Percentiles rank a stretch among this genome's conserved stretches.
Evolutionary conservation across 1,140 invertebrate genomes (phyloP).

Genomic region (Papilio helenus): DNA sequence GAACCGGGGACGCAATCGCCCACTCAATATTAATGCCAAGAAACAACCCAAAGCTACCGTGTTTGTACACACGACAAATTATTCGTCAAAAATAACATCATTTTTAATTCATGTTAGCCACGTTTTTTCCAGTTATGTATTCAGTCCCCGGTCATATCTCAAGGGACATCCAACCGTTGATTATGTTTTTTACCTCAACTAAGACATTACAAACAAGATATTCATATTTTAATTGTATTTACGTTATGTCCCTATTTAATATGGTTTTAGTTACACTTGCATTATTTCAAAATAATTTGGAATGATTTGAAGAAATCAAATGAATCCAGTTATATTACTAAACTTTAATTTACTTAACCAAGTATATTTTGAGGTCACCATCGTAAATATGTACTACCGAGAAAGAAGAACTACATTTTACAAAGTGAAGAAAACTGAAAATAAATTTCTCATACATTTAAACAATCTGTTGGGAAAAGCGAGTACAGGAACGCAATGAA

Average conservation of each 20-base stretch:
- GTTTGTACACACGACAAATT: not conserved
- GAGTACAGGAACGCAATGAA: slow-evolving; percentile 19
- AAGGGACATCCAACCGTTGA: not conserved
- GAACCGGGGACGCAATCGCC: slow-evolving; percentile 42
- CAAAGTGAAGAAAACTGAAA: too few species aligned
- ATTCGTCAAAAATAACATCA: not conserved
- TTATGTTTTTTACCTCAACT: not conserved
- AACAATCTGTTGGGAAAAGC: not conserved
- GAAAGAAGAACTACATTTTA: too few species aligned
- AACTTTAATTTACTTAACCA: too few species aligned
- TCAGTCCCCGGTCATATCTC: not conserved
- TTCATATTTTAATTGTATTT: too few species aligned
- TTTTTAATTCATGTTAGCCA: not conserved
- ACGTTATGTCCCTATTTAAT: too few species aligned
- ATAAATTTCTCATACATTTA: too few species aligned
- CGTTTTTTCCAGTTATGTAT: not conserved
- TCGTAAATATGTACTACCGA: too few species aligned
- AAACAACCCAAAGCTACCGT: not conserved
- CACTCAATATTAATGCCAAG: slow-evolving; percentile 50
- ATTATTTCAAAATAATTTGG: too few species aligned
- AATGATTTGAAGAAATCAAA: too few species aligned
- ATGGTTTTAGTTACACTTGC: too few species aligned
- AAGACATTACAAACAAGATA: not conserved
- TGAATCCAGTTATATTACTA: too few species aligned
- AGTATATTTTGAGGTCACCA: too few species aligned